phyloP scores from a whole-genome alignment of 2,797 vertebrate species.

The Phaenicophaeus curvirostris region DNA sequence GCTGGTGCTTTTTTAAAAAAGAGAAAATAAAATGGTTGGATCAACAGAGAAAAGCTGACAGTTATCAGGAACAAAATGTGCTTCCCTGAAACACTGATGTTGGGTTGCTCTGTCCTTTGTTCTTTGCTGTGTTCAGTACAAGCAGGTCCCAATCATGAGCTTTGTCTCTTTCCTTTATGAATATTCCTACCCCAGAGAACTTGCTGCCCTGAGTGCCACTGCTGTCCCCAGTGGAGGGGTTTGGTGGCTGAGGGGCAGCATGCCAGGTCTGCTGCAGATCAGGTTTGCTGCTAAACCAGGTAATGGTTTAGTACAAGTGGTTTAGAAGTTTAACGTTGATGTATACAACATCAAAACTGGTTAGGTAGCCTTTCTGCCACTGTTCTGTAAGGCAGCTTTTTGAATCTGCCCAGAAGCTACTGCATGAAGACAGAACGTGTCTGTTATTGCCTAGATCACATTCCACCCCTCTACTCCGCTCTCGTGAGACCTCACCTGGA shows the following conservation, averaged over 20 bases:
- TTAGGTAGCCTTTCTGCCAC: not conserved
- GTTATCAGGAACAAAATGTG: not conserved
- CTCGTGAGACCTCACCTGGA: no score
- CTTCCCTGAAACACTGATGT: not conserved
- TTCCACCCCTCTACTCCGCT: no score
- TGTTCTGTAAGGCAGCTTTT: not conserved
- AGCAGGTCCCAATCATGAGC: not conserved
- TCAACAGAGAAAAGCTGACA: not conserved
- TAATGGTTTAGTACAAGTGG: not conserved
- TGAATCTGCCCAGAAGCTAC: not conserved
- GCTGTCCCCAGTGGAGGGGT: not conserved
- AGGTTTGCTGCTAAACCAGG: not conserved
- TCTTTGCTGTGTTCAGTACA: not conserved
- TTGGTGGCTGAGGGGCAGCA: not conserved
- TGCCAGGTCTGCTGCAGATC: not conserved
- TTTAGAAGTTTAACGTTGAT: not conserved
- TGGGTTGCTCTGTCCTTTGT: not conserved
- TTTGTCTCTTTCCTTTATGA: not conserved
- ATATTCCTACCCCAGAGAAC: not conserved
- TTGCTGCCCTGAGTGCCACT: not conserved
- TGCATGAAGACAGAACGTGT: not conserved
- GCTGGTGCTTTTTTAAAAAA: not conserved
- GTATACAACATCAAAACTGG: not conserved
- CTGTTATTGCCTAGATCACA: not conserved
- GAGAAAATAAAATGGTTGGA: not conserved